These are phyloP conservation scores for Saccopteryx leptura DNA, from an alignment of 2,113 vertebrate species.

Conservation along the genomic window DNA sequence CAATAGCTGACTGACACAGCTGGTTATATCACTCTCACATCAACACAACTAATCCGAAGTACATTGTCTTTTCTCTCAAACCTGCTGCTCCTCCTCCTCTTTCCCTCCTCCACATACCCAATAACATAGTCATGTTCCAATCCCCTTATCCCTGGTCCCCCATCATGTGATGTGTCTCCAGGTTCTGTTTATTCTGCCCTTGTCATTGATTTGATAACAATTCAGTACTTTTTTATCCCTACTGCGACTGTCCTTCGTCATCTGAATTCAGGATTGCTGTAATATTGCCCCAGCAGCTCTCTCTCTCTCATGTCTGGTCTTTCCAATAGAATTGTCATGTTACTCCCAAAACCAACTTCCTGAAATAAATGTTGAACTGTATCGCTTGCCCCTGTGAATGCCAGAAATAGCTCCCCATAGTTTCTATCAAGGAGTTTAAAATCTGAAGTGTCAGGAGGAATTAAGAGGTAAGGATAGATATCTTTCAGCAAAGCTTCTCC, in stretches of 20 bases:
- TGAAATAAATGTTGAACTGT: neutral
- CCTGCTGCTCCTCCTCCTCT: neutral
- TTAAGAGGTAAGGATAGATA: neutral
- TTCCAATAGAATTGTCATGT: neutral
- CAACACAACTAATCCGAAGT: neutral
- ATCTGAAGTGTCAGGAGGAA: neutral
- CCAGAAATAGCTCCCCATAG: neutral
- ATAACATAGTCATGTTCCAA: neutral
- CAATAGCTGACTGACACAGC: neutral
- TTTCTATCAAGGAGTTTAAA: neutral
- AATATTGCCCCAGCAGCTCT: neutral
- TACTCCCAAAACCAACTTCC: neutral
- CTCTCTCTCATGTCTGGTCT: neutral
- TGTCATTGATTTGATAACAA: neutral
- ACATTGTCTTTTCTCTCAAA: neutral
- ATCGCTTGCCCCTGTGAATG: neutral
- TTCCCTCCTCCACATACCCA: neutral
- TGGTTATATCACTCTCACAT: neutral
- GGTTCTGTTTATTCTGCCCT: neutral
- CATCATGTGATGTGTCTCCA: neutral
- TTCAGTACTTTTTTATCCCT: neutral
- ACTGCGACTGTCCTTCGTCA: neutral
- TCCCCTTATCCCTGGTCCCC: neutral
- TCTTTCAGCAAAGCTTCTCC: neutral
- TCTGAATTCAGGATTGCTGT: neutral